A percentile compares a stretch with the other conserved stretches of the same genome.
phyloP scores from a whole-genome alignment of 2,113 vertebrate species.

The Callaeas wilsoni region DNA sequence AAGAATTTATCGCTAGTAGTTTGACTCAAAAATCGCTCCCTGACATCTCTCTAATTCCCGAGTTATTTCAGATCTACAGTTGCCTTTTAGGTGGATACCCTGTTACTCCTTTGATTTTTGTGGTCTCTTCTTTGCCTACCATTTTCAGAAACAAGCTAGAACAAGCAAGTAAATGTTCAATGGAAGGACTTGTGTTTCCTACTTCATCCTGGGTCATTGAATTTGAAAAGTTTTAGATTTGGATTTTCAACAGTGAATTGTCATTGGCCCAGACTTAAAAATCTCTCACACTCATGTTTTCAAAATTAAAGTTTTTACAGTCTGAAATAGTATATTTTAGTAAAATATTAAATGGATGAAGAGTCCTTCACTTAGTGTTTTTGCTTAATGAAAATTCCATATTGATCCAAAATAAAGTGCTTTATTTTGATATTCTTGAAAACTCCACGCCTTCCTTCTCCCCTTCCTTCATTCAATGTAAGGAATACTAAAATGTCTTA shows the following conservation, averaged over 20 bases:
- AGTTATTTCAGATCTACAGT: neutral
- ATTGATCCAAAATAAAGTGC: neutral
- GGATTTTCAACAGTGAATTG: neutral
- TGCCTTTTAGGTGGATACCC: neutral
- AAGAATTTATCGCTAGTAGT: neutral
- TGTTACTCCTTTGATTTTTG: neutral
- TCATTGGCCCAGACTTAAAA: neutral
- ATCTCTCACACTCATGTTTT: neutral
- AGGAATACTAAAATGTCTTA: neutral
- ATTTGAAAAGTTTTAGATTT: neutral
- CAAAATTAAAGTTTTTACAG: neutral
- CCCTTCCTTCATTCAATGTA: neutral
- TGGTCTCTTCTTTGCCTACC: neutral
- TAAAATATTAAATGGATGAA: neutral
- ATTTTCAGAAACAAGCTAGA: neutral
- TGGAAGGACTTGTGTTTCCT: neutral
- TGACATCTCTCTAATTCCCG: neutral
- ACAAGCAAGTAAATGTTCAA: neutral
- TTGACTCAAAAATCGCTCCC: neutral
- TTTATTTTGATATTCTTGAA: neutral
- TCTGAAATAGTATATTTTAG: neutral
- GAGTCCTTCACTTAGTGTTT: neutral
- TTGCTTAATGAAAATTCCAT: neutral
- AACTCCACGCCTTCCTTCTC: neutral
- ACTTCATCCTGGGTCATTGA: neutral